Percentiles rank a stretch among this genome's conserved stretches.
These are phyloP conservation scores for Eupristina koningsbergeri DNA, from an alignment of 1,140 invertebrate genomes.

Conservation along the genomic window DNA sequence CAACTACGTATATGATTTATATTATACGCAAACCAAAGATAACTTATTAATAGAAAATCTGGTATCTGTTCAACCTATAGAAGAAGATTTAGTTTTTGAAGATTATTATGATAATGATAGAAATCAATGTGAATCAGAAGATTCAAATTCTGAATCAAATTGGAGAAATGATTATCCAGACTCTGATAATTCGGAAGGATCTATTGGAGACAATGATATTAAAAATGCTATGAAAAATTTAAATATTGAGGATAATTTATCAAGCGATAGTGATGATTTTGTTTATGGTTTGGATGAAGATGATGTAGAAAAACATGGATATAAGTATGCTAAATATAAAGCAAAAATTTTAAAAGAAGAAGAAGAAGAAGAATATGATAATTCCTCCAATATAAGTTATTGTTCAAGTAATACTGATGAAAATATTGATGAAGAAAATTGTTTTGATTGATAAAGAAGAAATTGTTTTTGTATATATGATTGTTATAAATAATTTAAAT, in stretches of 20 bases:
- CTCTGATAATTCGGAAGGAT: slow-evolving; percentile 66
- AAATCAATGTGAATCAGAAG: slow-evolving; percentile 65
- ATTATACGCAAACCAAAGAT: slow-evolving; percentile 58
- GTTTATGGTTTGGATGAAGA: slow-evolving; percentile 70
- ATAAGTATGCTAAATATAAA: slow-evolving; percentile 75
- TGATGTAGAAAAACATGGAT: slow-evolving; percentile 73
- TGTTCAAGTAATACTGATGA: slow-evolving; percentile 49
- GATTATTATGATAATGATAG: slow-evolving; percentile 57
- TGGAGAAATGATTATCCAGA: slow-evolving; percentile 75
- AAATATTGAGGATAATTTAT: slow-evolving; percentile 52
- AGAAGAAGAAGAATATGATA: slow-evolving; percentile 50
- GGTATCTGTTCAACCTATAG: slow-evolving; percentile 54
- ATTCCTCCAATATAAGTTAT: slow-evolving; percentile 39
- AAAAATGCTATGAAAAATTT: slow-evolving; percentile 61
- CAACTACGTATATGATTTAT: slow-evolving; percentile 67
- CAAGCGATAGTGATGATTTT: slow-evolving; percentile 69
- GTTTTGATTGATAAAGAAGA: background rate
- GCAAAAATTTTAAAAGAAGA: slow-evolving; percentile 65
- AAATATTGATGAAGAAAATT: background rate
- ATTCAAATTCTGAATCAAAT: slow-evolving; percentile 75
- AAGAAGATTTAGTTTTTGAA: slow-evolving; percentile 60
- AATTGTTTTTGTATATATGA: background rate
- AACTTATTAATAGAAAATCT: slow-evolving; percentile 55
- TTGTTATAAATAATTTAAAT: background rate
- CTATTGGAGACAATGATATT: slow-evolving; percentile 63